Evolutionary conservation across 2,113 vertebrate species (phyloP), one percentile per base, ranked within the genome.

Genomic region (human (Homo sapiens)): DNA sequence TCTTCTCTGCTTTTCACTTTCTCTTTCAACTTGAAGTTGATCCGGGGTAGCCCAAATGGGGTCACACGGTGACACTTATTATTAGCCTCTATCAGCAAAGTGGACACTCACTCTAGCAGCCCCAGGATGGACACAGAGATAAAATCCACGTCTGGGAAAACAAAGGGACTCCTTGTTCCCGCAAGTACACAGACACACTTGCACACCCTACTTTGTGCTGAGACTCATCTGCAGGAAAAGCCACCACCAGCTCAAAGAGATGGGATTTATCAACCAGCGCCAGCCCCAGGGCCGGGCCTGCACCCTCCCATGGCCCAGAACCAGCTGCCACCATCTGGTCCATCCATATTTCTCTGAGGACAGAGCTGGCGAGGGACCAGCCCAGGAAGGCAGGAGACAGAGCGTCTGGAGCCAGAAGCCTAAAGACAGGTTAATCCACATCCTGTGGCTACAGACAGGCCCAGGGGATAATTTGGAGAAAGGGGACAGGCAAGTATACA

Each of bases 131-230:
- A 73, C 12, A 22, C 38, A 43, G 79, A 20, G 55, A 22, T 1
- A 4, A 59, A 66, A 52, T 3, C 7, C 11, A 30, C 12, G 23
- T 30, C 55, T 30, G 27, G 32, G 10, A 12, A 43, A 13, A 10
- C 23, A 48, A n/a, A 70, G 48, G 80, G 20, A 3, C 18, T 38
- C 3, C 6, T 6, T 6, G 32, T 0, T 38, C n/a, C 18, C 6
- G 0, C 0, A 6, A 1, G 5, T 9, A 1, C 23, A 8, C 59
- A 52, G 5, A 32, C 0, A 8, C 35, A 61, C 2, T 7, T 6
- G 3, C 78, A 45, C 50, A 25, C 55, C 5, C 22, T 50, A 45
- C 52, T 68, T 52, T 18, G 8, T 0, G 2, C 23, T 1, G 68
- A 50, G 22, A 48, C 18, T 23, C 40, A 8, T 18, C 38, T 92